phyloP scores from a whole-genome alignment of 53 echinoderm and acorn worm genomes.

The Actinopyga echinites region DNA sequence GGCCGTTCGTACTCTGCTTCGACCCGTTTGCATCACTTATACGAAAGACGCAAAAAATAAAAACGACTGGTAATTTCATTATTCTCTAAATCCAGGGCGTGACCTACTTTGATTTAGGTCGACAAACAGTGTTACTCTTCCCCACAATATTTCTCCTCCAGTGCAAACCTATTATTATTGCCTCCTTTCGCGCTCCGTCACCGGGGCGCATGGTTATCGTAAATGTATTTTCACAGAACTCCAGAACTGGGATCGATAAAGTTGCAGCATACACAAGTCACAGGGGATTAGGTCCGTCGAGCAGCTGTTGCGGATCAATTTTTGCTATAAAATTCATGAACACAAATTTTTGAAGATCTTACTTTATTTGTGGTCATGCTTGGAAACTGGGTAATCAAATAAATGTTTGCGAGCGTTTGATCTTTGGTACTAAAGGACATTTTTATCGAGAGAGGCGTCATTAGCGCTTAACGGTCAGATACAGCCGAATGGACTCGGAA shows the following conservation, averaged over 20 bases:
- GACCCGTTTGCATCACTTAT: constrained; percentile 1
- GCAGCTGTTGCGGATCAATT: constrained; percentile 20
- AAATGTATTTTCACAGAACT: background rate
- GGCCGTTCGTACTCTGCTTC: too few relatives aligned
- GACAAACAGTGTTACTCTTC: constrained; percentile 9
- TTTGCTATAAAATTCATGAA: constrained; percentile 8
- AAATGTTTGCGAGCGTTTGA: constrained; percentile 3
- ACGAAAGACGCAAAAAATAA: background rate
- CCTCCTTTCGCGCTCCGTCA: background rate
- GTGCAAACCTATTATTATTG: background rate
- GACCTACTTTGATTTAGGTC: constrained; percentile 29
- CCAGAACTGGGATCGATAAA: background rate
- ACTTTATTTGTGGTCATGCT: constrained; percentile 9
- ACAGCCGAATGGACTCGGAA: too few relatives aligned
- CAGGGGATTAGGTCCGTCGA: background rate
- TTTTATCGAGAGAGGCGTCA: too few relatives aligned
- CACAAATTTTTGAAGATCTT: constrained; percentile 10
- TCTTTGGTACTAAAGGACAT: background rate
- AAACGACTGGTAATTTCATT: background rate
- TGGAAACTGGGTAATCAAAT: constrained; percentile 17
- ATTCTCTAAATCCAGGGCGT: constrained; percentile 1
- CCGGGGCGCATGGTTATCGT: background rate
- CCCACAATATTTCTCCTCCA: background rate
- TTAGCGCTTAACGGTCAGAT: too few relatives aligned
- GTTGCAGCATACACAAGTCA: background rate